phyloP scores from a whole-genome alignment of 1,140 invertebrate species.

The Bombus polaris region DNA sequence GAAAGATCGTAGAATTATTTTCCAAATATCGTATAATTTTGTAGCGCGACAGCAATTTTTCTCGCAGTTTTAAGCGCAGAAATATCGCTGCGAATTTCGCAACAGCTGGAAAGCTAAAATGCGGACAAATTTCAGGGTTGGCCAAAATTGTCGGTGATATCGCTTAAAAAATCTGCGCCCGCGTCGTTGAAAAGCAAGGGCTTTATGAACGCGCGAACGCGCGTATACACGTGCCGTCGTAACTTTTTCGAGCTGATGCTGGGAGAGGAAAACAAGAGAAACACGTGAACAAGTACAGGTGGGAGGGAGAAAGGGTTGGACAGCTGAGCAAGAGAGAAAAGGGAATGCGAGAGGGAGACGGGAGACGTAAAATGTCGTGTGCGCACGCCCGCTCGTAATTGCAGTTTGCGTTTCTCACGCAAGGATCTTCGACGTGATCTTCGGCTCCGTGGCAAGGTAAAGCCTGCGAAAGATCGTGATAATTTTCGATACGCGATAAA shows the following conservation, averaged over 20 bases:
- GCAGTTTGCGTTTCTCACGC: constrained; percentile 70
- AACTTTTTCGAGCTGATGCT: constrained; percentile 32
- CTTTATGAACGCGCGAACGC: constrained; percentile 22
- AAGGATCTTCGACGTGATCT: constrained; percentile 65
- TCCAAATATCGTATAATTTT: background rate
- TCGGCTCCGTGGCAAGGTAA: constrained; percentile 46
- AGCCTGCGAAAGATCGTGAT: constrained; percentile 35
- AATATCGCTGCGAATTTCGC: background rate
- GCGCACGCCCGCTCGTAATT: constrained; percentile 65
- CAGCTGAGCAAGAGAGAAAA: background rate
- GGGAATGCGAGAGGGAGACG: constrained; percentile 22
- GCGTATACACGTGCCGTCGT: constrained; percentile 19
- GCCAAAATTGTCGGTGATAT: constrained; percentile 2
- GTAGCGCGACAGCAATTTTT: background rate
- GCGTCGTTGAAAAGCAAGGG: constrained; percentile 1
- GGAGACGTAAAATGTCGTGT: constrained; percentile 62
- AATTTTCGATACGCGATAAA: constrained; percentile 65
- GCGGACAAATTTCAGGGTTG: constrained; percentile 17
- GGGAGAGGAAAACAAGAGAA: background rate
- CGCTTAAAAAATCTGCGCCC: constrained; percentile 14
- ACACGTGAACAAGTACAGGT: background rate
- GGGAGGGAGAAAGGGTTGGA: background rate
- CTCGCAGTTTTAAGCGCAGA: background rate
- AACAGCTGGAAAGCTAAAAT: background rate
- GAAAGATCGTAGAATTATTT: background rate